These are phyloP conservation scores for Drosophila paulistorum DNA, from an alignment of 1,140 invertebrate species.

Conservation along the genomic window DNA sequence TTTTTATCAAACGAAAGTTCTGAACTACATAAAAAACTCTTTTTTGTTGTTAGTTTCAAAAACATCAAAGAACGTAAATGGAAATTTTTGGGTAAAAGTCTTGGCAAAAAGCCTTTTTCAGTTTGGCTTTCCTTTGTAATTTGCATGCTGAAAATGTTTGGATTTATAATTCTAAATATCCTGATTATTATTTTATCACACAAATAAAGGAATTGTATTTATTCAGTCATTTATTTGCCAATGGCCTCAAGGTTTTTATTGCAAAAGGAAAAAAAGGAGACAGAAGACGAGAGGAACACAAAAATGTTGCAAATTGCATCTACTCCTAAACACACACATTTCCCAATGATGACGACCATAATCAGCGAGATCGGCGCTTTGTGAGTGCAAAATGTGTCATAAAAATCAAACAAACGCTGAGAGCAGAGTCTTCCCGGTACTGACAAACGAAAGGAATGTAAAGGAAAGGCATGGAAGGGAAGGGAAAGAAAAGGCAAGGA, in stretches of 20 bases:
- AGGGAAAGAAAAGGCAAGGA: constrained; percentile 16
- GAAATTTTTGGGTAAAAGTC: too few species aligned
- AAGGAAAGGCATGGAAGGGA: constrained; percentile 5
- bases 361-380: constrained; percentile 79
- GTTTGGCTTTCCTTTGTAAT: neutral
- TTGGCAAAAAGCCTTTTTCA: too few species aligned
- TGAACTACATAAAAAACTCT: too few species aligned
- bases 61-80: too few species aligned
- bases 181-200: neutral
- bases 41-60: too few species aligned
- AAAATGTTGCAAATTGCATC: constrained; percentile 39
- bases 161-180: neutral
- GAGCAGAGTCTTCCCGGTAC: constrained; percentile 47
- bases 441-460: constrained; percentile 28
- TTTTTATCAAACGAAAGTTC: too few species aligned
- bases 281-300: neutral
- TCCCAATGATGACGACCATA: constrained; percentile 73
- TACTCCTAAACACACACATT: constrained; percentile 28
- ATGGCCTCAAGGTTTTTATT: constrained; percentile 16
- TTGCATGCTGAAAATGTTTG: neutral
- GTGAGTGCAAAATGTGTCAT: constrained; percentile 69
- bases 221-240: constrained; percentile 9
- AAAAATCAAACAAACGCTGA: constrained; percentile 43
- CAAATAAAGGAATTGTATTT: constrained; percentile 1
- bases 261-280: constrained; percentile 3